phyloP scores from a whole-genome alignment of 2,888 invertebrate genomes.

The Epinotia ramella region DNA sequence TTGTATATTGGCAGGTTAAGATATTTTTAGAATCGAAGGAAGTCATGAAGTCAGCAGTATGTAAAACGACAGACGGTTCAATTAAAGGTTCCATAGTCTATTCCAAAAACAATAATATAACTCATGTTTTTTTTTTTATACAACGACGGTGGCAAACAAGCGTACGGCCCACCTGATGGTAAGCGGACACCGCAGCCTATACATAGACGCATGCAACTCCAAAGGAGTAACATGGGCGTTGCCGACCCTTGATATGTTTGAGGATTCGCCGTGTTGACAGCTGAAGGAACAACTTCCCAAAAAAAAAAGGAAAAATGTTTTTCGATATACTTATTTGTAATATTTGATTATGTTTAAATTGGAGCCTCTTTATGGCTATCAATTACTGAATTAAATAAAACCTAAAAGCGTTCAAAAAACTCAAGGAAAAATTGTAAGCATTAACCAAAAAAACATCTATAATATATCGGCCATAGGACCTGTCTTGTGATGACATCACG shows the following conservation, averaged over 20 bases:
- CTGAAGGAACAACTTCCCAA: no score
- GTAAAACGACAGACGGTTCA: no score
- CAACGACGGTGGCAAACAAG: no score
- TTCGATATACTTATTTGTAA: background rate
- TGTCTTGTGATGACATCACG: constrained; percentile 32
- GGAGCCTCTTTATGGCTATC: constrained; percentile 21
- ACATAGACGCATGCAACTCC: no score
- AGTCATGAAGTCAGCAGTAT: background rate
- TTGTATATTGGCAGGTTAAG: background rate
- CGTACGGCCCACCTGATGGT: no score
- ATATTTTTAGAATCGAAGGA: background rate
- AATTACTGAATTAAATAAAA: constrained; percentile 21
- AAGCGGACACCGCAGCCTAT: no score
- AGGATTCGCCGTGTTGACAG: no score
- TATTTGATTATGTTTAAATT: background rate
- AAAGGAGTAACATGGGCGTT: no score
- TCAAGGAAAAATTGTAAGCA: constrained; percentile 15
- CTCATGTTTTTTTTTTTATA: no score
- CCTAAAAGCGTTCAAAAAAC: constrained; percentile 14
- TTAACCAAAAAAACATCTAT: constrained; percentile 24
- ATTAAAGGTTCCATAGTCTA: no score
- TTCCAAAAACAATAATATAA: background rate
- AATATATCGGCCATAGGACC: constrained; percentile 17
- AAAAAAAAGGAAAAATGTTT: background rate
- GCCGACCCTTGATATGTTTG: no score